Percentiles rank a stretch among this genome's conserved stretches.
These are phyloP conservation scores for Dyspetes luteomarginatus DNA, from an alignment of 2,888 invertebrate species.

Conservation along the genomic window DNA sequence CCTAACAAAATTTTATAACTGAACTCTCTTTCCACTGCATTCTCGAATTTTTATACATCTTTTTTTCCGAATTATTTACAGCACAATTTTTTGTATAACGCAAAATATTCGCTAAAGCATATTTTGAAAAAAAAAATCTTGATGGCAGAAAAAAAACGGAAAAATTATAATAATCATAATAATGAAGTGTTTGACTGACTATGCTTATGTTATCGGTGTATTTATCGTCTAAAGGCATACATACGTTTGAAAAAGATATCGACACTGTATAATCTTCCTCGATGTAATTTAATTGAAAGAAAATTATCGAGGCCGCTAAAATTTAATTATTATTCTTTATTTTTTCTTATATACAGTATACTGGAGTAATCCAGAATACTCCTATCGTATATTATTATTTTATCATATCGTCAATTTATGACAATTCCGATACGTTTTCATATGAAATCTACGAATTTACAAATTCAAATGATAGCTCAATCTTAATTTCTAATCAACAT, in stretches of 20 bases:
- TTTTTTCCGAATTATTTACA: background rate
- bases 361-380: conserved; percentile 7
- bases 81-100: background rate
- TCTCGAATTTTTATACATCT: background rate
- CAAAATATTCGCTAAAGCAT: background rate
- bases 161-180: background rate
- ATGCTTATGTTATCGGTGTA: background rate
- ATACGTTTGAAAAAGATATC: background rate
- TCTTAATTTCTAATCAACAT: conserved; percentile 17
- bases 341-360: conserved; percentile 31
- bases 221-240: background rate
- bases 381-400: background rate
- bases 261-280: background rate
- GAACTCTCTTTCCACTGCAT: conserved; percentile 1
- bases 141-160: too few species aligned
- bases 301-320: background rate
- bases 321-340: conserved; percentile 7
- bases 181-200: background rate
- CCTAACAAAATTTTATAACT: background rate
- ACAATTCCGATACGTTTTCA: conserved; percentile 40
- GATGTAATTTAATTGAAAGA: background rate
- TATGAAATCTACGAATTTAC: conserved; percentile 61
- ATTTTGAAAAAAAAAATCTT: background rate
- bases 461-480: conserved; percentile 18
- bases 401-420: conserved; percentile 9